These are phyloP conservation scores for Takifugu bimaculatus DNA, from an alignment of 2,113 vertebrate species.

Conservation along the genomic window DNA sequence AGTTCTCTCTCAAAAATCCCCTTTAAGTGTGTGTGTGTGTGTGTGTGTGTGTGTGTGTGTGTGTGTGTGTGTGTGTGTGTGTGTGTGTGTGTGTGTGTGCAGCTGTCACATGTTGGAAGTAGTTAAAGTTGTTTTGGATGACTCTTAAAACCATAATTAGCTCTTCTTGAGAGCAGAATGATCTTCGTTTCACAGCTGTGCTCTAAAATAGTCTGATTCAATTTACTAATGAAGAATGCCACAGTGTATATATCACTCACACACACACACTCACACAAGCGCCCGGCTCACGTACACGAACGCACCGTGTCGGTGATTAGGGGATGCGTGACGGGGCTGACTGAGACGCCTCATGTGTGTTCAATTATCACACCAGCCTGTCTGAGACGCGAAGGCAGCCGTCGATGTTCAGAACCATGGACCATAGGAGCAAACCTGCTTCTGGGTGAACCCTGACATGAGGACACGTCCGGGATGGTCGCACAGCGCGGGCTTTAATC, in stretches of 20 bases:
- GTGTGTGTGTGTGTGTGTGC: slow-evolving; percentile 13
- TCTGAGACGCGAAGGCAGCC: not conserved
- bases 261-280: slow-evolving; percentile 11
- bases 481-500: too few species aligned
- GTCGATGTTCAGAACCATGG: too few species aligned
- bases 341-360: slow-evolving; percentile 61
- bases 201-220: slow-evolving; percentile 70
- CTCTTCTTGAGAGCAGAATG: slow-evolving; percentile 53
- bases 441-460: too few species aligned
- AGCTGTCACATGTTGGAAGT: slow-evolving; percentile 54
- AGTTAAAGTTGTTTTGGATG: slow-evolving; percentile 53
- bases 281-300: not conserved
- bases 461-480: too few species aligned
- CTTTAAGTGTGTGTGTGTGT: slow-evolving; percentile 11
- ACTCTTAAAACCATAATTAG: slow-evolving; percentile 66
- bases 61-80: slow-evolving; percentile 3
- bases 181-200: slow-evolving; percentile 64
- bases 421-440: too few species aligned
- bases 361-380: slow-evolving; percentile 40
- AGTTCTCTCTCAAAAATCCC: slow-evolving; percentile 10
- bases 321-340: slow-evolving; percentile 50
- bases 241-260: slow-evolving; percentile 44
- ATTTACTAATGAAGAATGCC: slow-evolving; percentile 63
- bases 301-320: slow-evolving; percentile 29
- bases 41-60: slow-evolving; percentile 10